Base-by-base conservation (phyloP, 2,113 vertebrate genomes). In the Perognathus longimembris region DNA sequence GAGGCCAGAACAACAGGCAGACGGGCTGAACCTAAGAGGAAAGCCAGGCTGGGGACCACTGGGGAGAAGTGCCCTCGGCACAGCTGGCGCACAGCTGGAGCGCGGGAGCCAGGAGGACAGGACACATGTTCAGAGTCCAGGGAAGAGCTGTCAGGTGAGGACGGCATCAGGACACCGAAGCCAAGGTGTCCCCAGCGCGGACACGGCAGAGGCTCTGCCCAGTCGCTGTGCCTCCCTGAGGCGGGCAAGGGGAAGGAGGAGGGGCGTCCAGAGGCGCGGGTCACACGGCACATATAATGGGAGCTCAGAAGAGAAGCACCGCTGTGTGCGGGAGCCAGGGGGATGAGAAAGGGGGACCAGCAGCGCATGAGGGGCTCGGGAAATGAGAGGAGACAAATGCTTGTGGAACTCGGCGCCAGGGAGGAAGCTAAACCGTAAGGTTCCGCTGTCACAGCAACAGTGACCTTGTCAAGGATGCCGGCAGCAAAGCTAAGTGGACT, bases 241-340 rank as follows among this genome's bases (percentile, higher is more conserved):
- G 30, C 63, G 61, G 30, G 1, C 15, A 22, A 15, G 61, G n/a
- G 66, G 54, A 30, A 73, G 10, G 45, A 71, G 28, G 71, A 40
- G 15, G 45, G 45, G 34, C 36, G 54, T 22, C 28, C 4, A 32
- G 9, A 73, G 32, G 24, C 50, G 34, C 30, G 67, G 24, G 30
- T 18, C 21, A 45, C 12, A 26, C 15, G 4, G 40, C 36, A 67
- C 1, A 3, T 15, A 3, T 15, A 57, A 24, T 5, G 30, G 28
- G 18, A 59, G 20, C 38, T 66, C 54, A 30, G 59, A 86, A 2
- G 3, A 77, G 28, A 61, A 83, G 57, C 11, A 79, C 7, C 2
- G 0, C 54, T 22, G 30, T 18, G 15, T 0, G 15, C 2, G 32
- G 79, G 10, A 7, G 4, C 28, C 17, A 1, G 38, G 45, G 54